These are phyloP conservation scores for Pseudomyrmex dendroicus DNA, from an alignment of 1,140 invertebrate genomes.

Conservation along the genomic window DNA sequence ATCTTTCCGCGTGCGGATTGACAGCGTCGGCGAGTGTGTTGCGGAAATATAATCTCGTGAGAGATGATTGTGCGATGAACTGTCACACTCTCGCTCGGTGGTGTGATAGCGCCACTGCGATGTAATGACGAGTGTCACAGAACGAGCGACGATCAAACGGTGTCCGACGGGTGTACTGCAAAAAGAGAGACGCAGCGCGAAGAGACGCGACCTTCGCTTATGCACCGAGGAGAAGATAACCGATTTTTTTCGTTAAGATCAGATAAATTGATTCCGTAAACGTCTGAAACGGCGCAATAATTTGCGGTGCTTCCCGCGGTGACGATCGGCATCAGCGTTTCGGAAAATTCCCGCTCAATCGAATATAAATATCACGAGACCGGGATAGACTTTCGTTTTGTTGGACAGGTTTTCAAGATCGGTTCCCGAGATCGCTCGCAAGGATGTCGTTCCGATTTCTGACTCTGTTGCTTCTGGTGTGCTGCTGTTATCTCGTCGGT, in stretches of 20 bases:
- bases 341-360: not conserved
- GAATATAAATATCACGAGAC: slow-evolving; percentile 10
- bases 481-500: slow-evolving; percentile 12
- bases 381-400: not conserved
- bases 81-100: not conserved
- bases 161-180: slow-evolving; percentile 1
- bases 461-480: slow-evolving; percentile 3
- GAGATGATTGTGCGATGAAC: not conserved
- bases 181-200: slow-evolving; percentile 4
- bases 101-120: slow-evolving; percentile 4
- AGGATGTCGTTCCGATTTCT: slow-evolving; percentile 31
- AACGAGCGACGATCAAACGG: not conserved
- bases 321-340: not conserved
- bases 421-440: too few relatives aligned
- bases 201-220: slow-evolving; percentile 40
- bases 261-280: not conserved
- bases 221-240: slow-evolving; percentile 4
- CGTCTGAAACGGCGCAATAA: not conserved
- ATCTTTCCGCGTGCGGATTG: not conserved
- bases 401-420: not conserved
- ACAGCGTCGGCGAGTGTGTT: not conserved
- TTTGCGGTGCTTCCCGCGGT: not conserved
- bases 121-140: not conserved
- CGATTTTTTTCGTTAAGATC: not conserved
- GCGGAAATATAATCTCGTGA: slow-evolving; percentile 2